These are phyloP conservation scores for Potorous gilbertii DNA, from an alignment of 2,797 vertebrate species.

Conservation along the genomic window DNA sequence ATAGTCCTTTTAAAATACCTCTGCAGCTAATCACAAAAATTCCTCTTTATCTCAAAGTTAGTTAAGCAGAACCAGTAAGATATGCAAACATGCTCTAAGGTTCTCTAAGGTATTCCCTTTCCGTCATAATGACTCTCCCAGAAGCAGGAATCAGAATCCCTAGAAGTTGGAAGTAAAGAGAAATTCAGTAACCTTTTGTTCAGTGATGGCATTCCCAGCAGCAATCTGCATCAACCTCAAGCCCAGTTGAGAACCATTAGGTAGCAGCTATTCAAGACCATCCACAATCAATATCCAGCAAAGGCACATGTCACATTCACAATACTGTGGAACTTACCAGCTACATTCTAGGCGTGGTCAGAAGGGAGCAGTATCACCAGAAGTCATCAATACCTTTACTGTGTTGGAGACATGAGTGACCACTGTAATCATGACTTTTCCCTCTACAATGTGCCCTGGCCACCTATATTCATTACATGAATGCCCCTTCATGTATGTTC, in stretches of 20 bases:
- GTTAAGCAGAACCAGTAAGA: neutral
- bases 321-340: neutral
- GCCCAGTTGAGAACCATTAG: neutral
- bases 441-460: neutral
- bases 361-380: neutral
- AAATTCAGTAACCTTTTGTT: neutral
- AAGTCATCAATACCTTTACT: neutral
- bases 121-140: neutral
- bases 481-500: neutral
- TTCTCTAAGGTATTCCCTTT: neutral
- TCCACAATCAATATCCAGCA: neutral
- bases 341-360: neutral
- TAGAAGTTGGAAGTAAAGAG: neutral
- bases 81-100: neutral
- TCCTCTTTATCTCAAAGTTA: neutral
- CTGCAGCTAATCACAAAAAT: neutral
- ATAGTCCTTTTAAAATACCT: neutral
- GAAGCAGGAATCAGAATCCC: neutral
- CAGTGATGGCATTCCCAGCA: neutral
- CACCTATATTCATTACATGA: neutral
- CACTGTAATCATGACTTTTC: neutral
- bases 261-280: neutral
- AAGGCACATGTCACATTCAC: neutral
- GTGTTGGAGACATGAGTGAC: neutral
- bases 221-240: neutral